Conservation (phyloP, 2,888 invertebrate genomes). For the Diploptera punctata region DNA sequence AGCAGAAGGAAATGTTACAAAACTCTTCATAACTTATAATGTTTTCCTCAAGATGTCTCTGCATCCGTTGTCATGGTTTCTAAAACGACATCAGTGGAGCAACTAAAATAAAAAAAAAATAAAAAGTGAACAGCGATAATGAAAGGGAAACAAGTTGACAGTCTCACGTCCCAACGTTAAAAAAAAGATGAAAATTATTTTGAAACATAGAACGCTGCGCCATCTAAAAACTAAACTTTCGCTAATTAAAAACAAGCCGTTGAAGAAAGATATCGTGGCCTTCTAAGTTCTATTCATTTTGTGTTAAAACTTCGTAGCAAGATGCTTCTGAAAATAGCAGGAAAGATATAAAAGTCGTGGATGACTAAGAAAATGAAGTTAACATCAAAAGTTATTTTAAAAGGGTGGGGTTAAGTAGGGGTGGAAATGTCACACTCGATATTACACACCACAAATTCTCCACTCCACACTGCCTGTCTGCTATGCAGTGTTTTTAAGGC, state of each 20-base stretch:
- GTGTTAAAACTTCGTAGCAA: too few species aligned
- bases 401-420: background rate
- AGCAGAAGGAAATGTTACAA: background rate
- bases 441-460: background rate
- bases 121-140: conserved; percentile 24
- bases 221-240: background rate
- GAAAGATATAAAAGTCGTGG: background rate
- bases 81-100: background rate
- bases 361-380: background rate
- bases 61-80: background rate
- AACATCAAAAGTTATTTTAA: conserved; percentile 4
- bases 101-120: background rate
- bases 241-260: conserved; percentile 5
- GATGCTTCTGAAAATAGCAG: background rate
- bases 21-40: background rate
- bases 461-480: background rate
- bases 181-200: conserved; percentile 13
- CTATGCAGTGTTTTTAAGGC: background rate
- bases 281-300: too few species aligned
- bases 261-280: background rate
- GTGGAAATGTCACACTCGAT: background rate
- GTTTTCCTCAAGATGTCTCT: background rate
- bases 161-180: conserved; percentile 10
- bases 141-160: conserved; percentile 36
- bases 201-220: background rate